phyloP scores from a whole-genome alignment of 2,888 invertebrate species.

The Sepiola atlantica region DNA sequence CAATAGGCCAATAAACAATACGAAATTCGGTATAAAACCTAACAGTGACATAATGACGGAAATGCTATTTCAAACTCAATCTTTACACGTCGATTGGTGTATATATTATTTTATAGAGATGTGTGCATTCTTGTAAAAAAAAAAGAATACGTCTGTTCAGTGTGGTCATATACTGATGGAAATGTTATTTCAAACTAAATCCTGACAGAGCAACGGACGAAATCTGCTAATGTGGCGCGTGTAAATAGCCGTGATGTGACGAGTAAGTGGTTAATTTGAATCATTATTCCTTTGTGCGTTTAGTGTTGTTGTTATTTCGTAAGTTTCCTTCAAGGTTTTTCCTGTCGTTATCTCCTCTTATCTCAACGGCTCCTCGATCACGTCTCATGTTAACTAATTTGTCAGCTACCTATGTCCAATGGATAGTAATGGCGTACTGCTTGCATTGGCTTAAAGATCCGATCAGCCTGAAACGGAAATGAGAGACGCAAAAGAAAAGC shows the following conservation, averaged over 20 bases:
- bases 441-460: neutral
- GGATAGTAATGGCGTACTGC: neutral
- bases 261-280: neutral
- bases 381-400: slow-evolving; percentile 2
- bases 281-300: neutral
- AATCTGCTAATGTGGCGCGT: neutral
- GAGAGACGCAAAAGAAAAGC: neutral
- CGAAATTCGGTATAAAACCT: no score
- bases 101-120: no score
- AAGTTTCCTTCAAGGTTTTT: neutral
- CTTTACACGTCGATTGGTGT: no score
- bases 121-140: no score
- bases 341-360: neutral
- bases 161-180: no score
- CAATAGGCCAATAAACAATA: no score
- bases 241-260: no score
- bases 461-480: neutral
- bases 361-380: neutral
- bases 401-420: neutral
- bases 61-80: no score
- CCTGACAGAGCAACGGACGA: neutral
- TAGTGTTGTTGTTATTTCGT: neutral
- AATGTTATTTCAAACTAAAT: neutral
- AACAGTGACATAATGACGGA: no score
- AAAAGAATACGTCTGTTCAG: no score